phyloP scores from a whole-genome alignment of 37 sponge, comb jelly and placozoan genomes.

The Chondrilla cf. caribensis region DNA sequence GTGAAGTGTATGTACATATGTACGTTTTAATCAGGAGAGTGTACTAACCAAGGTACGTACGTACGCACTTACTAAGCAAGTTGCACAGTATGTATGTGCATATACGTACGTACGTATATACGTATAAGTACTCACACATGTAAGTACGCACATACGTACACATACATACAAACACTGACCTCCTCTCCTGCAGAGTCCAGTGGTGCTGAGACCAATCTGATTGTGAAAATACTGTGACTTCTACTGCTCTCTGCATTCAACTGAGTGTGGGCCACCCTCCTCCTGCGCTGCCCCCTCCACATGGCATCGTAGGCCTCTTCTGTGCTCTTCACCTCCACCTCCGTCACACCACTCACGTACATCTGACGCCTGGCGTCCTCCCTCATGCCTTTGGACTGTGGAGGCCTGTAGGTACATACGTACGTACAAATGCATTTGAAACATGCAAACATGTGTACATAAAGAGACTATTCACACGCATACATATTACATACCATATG shows the following conservation, averaged over 20 bases:
- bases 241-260: constrained; percentile 94
- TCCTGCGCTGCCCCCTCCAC: constrained; percentile 72
- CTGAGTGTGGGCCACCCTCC: constrained; percentile 90
- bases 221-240: constrained; percentile 95
- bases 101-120: constrained; percentile 14
- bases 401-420: constrained; percentile 37
- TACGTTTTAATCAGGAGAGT: background rate
- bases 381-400: constrained; percentile 69
- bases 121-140: background rate
- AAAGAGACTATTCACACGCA: no score
- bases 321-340: constrained; percentile 94
- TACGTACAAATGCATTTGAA: background rate
- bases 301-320: constrained; percentile 92
- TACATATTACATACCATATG: no score
- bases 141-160: background rate
- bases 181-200: constrained; percentile 78
- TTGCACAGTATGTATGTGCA: background rate
- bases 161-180: constrained; percentile 23
- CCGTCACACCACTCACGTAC: constrained; percentile 88
- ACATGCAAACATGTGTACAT: no score
- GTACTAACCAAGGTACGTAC: background rate
- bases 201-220: constrained; percentile 88
- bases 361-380: constrained; percentile 80
- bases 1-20: background rate
- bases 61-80: background rate